Evolutionary conservation across 2,797 vertebrate species (phyloP).

Genomic region (Loriculus beryllinus): DNA sequence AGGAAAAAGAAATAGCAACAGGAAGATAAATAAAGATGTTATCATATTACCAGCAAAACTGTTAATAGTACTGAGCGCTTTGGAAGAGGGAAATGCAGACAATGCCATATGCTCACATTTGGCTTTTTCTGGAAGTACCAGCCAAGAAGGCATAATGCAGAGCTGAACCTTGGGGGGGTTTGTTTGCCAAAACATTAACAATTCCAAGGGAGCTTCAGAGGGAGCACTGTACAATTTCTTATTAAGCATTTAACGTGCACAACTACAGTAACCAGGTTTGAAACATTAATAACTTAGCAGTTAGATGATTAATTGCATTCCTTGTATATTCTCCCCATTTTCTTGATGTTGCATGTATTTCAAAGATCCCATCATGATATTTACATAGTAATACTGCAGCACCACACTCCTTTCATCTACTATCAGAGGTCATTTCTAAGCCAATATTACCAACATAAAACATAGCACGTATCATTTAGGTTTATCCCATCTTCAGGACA

Average conservation of each 20-base stretch:
- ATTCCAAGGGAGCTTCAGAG: neutral
- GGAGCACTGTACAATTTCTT: neutral
- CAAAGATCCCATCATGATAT: neutral
- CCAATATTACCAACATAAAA: neutral
- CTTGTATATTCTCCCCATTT: neutral
- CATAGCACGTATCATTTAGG: fast-evolving
- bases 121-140: neutral
- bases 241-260: fast-evolving
- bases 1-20: neutral
- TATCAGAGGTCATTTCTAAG: neutral
- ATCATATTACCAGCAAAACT: neutral
- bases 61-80: fast-evolving
- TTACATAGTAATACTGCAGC: neutral
- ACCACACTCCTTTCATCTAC: neutral
- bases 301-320: neutral
- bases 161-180: neutral
- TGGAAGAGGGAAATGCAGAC: neutral
- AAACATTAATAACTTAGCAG: neutral
- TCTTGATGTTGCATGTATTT: neutral
- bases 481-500: neutral
- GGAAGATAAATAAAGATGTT: neutral
- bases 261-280: neutral
- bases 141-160: neutral
- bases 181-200: neutral
- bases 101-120: neutral